Percentiles rank a stretch among this genome's conserved stretches.
These are phyloP conservation scores for Perodicticus potto DNA, from an alignment of 2,797 vertebrate genomes.

Conservation along the genomic window DNA sequence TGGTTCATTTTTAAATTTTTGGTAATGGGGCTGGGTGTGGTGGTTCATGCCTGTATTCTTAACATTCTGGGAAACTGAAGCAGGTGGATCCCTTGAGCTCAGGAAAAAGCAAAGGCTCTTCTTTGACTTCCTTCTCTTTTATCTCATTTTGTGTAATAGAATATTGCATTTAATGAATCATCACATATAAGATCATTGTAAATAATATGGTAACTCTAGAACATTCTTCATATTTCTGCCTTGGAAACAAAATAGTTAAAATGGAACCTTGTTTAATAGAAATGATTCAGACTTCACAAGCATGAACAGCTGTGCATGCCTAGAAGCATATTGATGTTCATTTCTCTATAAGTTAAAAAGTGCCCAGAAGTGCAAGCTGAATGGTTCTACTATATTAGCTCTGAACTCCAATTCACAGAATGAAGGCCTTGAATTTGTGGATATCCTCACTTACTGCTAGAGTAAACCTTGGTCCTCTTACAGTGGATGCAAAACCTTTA, in stretches of 20 bases:
- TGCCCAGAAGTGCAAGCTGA: neutral
- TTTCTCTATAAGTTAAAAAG: neutral
- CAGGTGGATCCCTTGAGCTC: too few species aligned
- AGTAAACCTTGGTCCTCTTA: neutral
- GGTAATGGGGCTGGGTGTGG: too few species aligned
- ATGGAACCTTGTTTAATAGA: neutral
- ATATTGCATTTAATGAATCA: neutral
- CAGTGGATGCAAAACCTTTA: neutral
- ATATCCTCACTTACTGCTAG: neutral
- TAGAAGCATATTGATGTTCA: conserved; percentile 26
- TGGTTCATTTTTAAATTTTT: neutral
- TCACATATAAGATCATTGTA: neutral
- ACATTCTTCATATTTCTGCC: neutral
- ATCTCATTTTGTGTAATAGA: neutral
- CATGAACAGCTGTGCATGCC: conserved; percentile 30
- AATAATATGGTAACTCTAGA: neutral
- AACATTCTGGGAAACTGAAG: too few species aligned
- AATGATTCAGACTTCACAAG: neutral
- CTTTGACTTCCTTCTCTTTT: neutral
- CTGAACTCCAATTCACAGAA: neutral
- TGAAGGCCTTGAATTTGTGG: neutral
- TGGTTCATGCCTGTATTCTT: too few species aligned
- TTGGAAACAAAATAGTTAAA: neutral
- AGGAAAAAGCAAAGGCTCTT: neutral
- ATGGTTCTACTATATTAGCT: neutral